A percentile compares a stretch with the other conserved stretches of the same genome.
Evolutionary conservation across 1,140 invertebrate genomes (phyloP).

Genomic region (Bombus turneri): DNA sequence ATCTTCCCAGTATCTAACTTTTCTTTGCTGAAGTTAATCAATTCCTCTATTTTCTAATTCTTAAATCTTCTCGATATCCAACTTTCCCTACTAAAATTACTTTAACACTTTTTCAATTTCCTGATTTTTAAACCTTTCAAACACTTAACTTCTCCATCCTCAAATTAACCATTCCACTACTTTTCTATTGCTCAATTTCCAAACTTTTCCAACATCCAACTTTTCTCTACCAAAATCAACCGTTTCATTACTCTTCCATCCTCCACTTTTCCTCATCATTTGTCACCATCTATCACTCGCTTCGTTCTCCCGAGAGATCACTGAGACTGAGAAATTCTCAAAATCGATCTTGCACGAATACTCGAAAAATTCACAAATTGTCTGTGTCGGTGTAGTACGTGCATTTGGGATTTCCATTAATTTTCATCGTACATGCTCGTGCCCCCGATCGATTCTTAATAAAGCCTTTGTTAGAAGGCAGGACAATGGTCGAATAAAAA

Average conservation of each 20-base stretch:
- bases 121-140: background rate
- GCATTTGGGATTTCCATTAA: conserved; percentile 5
- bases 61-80: background rate
- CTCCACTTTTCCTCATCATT: background rate
- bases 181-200: background rate
- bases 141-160: background rate
- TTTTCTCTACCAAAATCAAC: background rate
- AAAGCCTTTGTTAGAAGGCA: conserved; percentile 15
- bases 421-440: background rate
- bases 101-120: background rate
- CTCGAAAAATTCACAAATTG: background rate
- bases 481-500: conserved; percentile 29
- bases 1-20: background rate
- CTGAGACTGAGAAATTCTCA: background rate
- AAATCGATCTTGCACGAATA: background rate
- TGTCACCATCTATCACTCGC: background rate
- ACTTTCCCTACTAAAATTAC: background rate
- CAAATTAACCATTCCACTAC: background rate
- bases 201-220: background rate
- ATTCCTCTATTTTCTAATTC: background rate
- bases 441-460: conserved; percentile 6
- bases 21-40: background rate
- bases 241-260: background rate
- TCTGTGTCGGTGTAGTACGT: no score
- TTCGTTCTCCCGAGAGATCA: background rate